A percentile compares a stretch with the other conserved stretches of the same genome.
Evolutionary conservation across 2,113 vertebrate species (phyloP).

Genomic region (Odocoileus virginianus): DNA sequence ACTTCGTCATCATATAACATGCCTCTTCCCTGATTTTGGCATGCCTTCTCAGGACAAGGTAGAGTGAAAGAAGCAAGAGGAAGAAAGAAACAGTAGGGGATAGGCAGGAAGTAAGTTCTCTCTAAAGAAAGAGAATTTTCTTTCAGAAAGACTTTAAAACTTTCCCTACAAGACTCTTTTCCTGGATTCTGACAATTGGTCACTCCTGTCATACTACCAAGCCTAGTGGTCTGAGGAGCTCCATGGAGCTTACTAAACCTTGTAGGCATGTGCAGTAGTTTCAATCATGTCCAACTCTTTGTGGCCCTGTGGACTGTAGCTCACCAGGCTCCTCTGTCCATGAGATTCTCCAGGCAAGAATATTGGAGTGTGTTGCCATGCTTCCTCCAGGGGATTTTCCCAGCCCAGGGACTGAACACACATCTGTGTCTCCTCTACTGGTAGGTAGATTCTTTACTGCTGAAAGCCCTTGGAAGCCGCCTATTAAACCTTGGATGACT

Average conservation of each 20-base stretch:
- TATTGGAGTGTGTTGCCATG: background rate
- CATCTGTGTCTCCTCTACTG: background rate
- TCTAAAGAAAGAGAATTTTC: background rate
- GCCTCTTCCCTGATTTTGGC: background rate
- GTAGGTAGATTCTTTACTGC: background rate
- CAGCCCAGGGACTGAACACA: background rate
- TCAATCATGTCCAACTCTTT: background rate
- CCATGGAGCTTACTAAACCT: background rate
- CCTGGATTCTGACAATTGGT: background rate
- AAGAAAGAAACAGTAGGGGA: background rate
- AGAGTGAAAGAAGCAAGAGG: background rate
- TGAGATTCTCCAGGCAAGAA: background rate
- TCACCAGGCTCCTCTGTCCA: background rate
- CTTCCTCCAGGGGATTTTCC: background rate
- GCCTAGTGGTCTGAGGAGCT: background rate
- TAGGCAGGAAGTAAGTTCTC: background rate
- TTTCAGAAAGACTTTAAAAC: background rate
- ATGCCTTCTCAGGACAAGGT: background rate
- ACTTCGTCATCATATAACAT: accelerated
- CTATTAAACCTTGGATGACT: background rate
- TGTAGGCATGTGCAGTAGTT: background rate
- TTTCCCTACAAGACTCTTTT: background rate
- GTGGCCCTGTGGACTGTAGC: background rate
- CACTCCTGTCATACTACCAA: background rate
- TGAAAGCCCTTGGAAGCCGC: background rate